These are phyloP conservation scores for Brachyalestes nurse DNA, from an alignment of 2,797 vertebrate species.

Conservation along the genomic window DNA sequence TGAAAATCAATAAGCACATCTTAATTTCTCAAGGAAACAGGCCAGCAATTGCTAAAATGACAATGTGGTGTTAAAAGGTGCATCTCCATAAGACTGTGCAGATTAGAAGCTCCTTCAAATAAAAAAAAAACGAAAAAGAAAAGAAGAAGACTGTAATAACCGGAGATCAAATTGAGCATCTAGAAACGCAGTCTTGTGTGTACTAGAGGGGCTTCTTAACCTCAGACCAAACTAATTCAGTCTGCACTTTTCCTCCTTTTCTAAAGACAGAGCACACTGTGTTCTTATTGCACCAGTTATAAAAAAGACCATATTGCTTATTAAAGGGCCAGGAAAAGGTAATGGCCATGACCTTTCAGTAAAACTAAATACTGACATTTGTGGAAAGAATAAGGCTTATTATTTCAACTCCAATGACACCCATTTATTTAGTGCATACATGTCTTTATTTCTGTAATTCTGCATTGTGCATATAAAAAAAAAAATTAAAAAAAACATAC, in stretches of 20 bases:
- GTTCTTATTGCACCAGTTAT: neutral
- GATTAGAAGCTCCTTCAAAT: neutral
- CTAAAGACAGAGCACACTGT: neutral
- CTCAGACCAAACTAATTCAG: neutral
- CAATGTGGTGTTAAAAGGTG: neutral
- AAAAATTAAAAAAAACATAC: neutral
- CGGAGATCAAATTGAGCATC: neutral
- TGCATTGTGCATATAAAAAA: neutral
- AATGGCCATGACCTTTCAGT: constrained; percentile 27
- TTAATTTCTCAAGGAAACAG: neutral
- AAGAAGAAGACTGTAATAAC: neutral
- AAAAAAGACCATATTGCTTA: constrained; percentile 5
- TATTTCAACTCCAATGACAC: neutral
- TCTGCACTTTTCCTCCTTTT: neutral
- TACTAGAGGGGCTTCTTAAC: neutral
- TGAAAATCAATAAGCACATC: constrained; percentile 13
- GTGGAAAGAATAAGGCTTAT: constrained; percentile 2
- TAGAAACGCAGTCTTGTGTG: neutral
- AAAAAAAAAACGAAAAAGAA: neutral
- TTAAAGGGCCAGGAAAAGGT: constrained; percentile 17
- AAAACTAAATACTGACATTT: constrained; percentile 22
- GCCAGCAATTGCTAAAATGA: neutral
- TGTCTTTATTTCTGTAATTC: neutral
- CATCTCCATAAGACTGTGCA: neutral
- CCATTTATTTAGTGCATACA: neutral